Percentiles rank a stretch among this genome's conserved stretches.
These are phyloP conservation scores for Metopolophium dirhodum DNA, from an alignment of 1,140 invertebrate species.

Conservation along the genomic window DNA sequence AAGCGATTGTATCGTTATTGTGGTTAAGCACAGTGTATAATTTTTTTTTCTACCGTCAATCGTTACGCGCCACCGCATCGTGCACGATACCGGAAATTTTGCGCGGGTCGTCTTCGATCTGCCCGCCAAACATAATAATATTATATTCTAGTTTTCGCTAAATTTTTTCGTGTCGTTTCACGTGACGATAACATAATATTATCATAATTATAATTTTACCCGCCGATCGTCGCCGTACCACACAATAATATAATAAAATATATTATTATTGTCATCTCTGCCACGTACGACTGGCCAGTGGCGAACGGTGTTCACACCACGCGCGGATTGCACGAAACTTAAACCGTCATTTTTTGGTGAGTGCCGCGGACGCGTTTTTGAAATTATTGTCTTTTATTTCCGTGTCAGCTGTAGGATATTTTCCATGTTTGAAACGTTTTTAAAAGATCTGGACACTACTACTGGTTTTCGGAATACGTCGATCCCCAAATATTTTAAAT, in stretches of 20 bases:
- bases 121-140: no score
- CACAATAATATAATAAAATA: no score
- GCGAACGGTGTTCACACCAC: neutral
- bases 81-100: neutral
- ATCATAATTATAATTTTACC: neutral
- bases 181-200: neutral
- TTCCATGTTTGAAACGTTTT: neutral
- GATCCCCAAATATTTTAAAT: rapidly evolving
- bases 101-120: neutral
- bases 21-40: neutral
- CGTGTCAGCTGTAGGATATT: neutral
- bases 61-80: neutral
- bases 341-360: neutral
- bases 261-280: neutral
- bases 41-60: neutral
- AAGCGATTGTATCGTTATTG: neutral
- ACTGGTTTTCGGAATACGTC: neutral
- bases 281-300: neutral
- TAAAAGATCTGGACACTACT: neutral
- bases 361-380: neutral
- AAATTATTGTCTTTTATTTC: neutral
- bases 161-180: neutral
- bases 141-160: neutral
- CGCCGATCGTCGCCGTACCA: neutral
- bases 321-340: neutral